Evolutionary conservation across 2,113 vertebrate species (phyloP).

Genomic region (Percina caprodes): DNA sequence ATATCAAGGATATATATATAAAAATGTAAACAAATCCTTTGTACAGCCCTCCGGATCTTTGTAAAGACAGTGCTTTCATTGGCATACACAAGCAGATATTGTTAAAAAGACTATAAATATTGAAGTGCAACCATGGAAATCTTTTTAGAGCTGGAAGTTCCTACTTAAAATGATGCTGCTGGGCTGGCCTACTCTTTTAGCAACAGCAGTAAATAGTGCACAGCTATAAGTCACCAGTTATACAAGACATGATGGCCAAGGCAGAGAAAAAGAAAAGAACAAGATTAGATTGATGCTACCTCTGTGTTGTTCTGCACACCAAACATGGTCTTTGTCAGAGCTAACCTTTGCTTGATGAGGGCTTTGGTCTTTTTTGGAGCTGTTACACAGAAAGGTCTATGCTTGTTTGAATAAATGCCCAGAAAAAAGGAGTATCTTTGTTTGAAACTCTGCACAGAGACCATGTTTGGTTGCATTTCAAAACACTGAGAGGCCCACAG

Average conservation of each 20-base stretch:
- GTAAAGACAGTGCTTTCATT: constrained; percentile 18
- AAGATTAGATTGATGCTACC: constrained; percentile 42
- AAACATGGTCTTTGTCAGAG: constrained; percentile 55
- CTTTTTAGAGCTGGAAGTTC: not conserved
- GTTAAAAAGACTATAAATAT: constrained; percentile 16
- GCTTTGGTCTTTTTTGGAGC: constrained; percentile 45
- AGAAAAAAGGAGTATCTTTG: constrained; percentile 55
- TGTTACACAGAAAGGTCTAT: constrained; percentile 41
- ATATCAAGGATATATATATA: not conserved
- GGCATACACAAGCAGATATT: constrained; percentile 2
- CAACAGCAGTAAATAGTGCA: constrained; percentile 31
- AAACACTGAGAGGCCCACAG: constrained; percentile 57
- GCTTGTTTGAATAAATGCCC: constrained; percentile 63
- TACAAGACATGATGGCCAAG: constrained; percentile 7
- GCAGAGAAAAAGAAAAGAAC: not conserved
- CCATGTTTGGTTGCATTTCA: constrained; percentile 72
- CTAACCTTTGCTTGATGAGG: constrained; percentile 53
- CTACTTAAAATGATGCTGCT: constrained; percentile 20
- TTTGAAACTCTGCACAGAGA: constrained; percentile 53
- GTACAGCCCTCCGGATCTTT: not conserved
- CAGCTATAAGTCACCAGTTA: constrained; percentile 44
- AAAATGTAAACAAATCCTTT: constrained; percentile 9
- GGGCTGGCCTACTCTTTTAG: constrained; percentile 21
- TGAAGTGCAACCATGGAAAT: constrained; percentile 27
- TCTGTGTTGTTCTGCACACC: constrained; percentile 31